These are phyloP conservation scores for Phalanger gymnotis DNA, from an alignment of 2,797 vertebrate species.

Conservation along the genomic window DNA sequence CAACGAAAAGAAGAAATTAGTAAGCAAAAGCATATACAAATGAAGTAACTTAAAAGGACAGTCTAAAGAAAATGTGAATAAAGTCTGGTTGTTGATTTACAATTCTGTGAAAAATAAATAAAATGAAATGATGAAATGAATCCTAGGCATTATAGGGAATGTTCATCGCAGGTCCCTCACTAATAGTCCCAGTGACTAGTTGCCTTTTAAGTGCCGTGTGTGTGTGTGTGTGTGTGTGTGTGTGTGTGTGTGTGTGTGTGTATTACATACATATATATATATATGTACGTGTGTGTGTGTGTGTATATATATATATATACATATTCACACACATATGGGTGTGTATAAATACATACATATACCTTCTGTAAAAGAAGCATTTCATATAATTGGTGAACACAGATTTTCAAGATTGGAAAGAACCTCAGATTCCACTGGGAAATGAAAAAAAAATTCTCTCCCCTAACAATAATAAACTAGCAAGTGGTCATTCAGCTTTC, in stretches of 20 bases:
- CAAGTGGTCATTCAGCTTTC: background rate
- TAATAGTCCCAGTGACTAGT: background rate
- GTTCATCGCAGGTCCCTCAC: background rate
- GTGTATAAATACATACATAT: too few relatives aligned
- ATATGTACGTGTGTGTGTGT: too few relatives aligned
- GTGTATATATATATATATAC: too few relatives aligned
- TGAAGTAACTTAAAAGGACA: constrained; percentile 1
- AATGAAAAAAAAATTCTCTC: background rate
- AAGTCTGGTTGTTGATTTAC: background rate
- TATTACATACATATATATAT: too few relatives aligned
- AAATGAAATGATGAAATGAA: background rate
- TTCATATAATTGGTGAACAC: background rate
- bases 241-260: too few relatives aligned
- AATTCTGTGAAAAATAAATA: constrained; percentile 20
- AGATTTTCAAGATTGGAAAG: background rate
- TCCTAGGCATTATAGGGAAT: background rate
- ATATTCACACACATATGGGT: too few relatives aligned
- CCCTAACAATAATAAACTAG: background rate
- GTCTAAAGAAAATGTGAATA: constrained; percentile 12
- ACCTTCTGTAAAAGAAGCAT: background rate
- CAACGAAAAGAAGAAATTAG: constrained; percentile 38
- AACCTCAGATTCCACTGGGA: background rate
- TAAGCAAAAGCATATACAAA: constrained; percentile 30
- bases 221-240: too few relatives aligned
- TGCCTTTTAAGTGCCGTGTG: background rate